Evolutionary conservation across 2,797 vertebrate species (phyloP).

Genomic region (Molossus alvarezi): DNA sequence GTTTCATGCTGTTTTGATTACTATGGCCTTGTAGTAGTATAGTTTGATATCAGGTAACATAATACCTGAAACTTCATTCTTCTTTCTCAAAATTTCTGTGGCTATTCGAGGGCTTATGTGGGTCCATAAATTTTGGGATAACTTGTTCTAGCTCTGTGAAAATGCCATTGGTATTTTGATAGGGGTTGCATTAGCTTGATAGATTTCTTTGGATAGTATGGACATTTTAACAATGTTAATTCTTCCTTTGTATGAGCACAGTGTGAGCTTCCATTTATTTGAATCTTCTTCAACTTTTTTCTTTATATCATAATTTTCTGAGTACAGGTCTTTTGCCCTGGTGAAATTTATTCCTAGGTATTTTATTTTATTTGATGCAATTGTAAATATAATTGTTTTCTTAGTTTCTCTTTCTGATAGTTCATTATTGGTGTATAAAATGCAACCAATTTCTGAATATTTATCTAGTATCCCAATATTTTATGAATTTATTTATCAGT

Average conservation of each 20-base stretch:
- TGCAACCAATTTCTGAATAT: background rate
- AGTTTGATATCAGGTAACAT: background rate
- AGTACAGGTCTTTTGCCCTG: background rate
- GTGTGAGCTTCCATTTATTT: background rate
- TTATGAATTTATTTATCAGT: background rate
- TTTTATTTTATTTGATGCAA: background rate
- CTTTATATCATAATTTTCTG: background rate
- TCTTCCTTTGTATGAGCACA: background rate
- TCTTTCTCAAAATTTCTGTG: background rate
- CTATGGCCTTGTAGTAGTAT: background rate
- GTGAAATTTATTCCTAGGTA: background rate
- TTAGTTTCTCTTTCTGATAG: background rate
- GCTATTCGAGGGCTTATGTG: background rate
- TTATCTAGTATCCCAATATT: background rate
- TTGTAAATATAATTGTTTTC: background rate
- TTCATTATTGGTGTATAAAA: background rate
- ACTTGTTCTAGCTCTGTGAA: background rate
- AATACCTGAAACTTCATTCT: background rate
- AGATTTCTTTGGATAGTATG: background rate
- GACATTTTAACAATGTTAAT: background rate
- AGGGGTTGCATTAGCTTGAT: background rate
- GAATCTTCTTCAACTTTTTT: background rate
- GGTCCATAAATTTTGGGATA: background rate
- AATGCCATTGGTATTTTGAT: background rate
- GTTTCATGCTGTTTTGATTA: background rate